Conservation (phyloP, 37 sponge, comb jelly and placozoan genomes). For the Haliclona indistincta region DNA sequence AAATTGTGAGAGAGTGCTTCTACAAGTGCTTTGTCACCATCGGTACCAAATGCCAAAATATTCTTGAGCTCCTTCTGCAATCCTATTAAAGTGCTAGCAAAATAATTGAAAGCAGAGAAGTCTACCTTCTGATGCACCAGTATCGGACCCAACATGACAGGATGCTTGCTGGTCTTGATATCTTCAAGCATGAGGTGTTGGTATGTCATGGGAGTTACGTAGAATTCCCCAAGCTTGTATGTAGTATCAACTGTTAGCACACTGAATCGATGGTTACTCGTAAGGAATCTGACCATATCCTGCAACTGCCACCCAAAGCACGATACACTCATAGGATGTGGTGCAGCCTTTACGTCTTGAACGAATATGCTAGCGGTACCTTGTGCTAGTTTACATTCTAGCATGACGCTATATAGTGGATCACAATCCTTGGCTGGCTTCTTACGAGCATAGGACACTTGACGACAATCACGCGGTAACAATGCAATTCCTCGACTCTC, state of each 20-base stretch:
- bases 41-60: constrained; percentile 34
- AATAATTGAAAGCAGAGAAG: constrained; percentile 29
- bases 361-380: constrained; percentile 17
- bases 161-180: constrained; percentile 22
- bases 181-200: constrained; percentile 30
- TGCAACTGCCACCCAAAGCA: constrained; percentile 34
- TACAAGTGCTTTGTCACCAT: constrained; percentile 34
- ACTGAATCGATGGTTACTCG: constrained; percentile 2
- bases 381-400: constrained; percentile 44
- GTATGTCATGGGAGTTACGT: constrained; percentile 42
- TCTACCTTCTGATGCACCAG: constrained; percentile 28
- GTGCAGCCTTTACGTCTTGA: constrained; percentile 51
- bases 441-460: constrained; percentile 6
- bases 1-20: constrained; percentile 40
- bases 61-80: constrained; percentile 4
- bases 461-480: constrained; percentile 8
- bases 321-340: constrained; percentile 30
- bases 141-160: constrained; percentile 31
- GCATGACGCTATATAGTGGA: constrained; percentile 38
- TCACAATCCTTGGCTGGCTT: constrained; percentile 1
- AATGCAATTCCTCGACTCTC: constrained; percentile 2
- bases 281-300: constrained; percentile 21
- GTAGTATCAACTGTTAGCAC: constrained; percentile 43
- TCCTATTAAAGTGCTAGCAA: constrained; percentile 17
- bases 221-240: constrained; percentile 46